phyloP scores from a whole-genome alignment of 2,797 vertebrate species.

The Melanotaenia boesemani region DNA sequence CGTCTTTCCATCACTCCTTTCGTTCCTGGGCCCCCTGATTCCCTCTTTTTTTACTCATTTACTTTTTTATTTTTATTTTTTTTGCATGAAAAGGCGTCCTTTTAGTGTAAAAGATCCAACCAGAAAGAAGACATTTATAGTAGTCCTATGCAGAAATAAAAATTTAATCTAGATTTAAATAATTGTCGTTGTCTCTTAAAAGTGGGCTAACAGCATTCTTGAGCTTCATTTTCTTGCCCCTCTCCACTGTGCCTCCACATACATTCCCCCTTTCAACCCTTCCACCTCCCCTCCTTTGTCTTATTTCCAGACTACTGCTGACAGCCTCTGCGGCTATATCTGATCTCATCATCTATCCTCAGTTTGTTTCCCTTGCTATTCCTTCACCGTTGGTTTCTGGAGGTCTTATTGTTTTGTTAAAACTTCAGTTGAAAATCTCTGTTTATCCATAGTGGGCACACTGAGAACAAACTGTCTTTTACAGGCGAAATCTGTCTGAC shows the following conservation, averaged over 20 bases:
- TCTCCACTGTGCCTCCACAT: conserved; percentile 6
- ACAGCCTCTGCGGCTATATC: conserved; percentile 55
- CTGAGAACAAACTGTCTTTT: conserved; percentile 62
- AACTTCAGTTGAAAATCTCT: conserved; percentile 55
- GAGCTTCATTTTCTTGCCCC: conserved; percentile 1
- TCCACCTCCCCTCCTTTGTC: conserved; percentile 15
- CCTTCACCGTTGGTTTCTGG: conserved; percentile 57
- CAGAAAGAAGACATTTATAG: background rate
- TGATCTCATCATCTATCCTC: conserved; percentile 45
- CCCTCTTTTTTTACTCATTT: background rate
- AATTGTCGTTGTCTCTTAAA: background rate
- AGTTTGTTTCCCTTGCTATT: conserved; percentile 65
- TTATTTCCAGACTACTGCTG: conserved; percentile 57
- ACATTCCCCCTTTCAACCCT: background rate
- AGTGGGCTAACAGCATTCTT: conserved; percentile 8
- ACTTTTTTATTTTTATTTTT: background rate
- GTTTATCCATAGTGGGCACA: conserved; percentile 65
- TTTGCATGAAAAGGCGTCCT: background rate
- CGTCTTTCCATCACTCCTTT: conserved; percentile 36
- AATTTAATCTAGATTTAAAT: background rate
- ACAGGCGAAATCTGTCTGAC: conserved; percentile 58
- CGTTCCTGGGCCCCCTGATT: conserved; percentile 38
- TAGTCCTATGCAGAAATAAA: background rate
- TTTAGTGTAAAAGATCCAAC: background rate
- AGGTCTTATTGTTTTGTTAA: conserved; percentile 69